Percentiles rank a stretch among this genome's conserved stretches.
Conservation (phyloP, 2,797 vertebrate genomes). For the Lagocephalus sceleratus region DNA sequence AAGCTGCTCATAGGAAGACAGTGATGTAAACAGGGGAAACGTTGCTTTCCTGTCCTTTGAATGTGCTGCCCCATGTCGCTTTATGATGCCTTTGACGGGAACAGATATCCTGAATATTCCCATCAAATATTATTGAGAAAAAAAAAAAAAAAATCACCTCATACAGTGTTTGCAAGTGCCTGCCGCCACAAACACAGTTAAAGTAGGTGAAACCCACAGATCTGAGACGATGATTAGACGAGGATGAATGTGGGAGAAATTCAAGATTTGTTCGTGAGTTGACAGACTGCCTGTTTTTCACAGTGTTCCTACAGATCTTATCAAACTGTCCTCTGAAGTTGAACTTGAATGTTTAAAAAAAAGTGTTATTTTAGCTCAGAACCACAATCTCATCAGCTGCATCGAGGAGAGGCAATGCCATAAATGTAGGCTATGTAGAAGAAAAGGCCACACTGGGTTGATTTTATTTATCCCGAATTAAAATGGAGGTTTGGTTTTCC, state of each 20-base stretch:
- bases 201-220: slow-evolving; percentile 1
- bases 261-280: background rate
- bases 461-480: too few relatives aligned
- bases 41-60: slow-evolving; percentile 72
- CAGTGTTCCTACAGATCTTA: background rate
- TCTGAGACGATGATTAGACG: too few relatives aligned
- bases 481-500: too few relatives aligned
- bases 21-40: slow-evolving; percentile 76
- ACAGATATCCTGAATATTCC: slow-evolving; percentile 55
- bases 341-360: background rate
- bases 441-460: too few relatives aligned
- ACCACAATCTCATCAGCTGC: background rate
- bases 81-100: slow-evolving; percentile 31
- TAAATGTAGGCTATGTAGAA: background rate
- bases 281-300: background rate
- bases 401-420: background rate
- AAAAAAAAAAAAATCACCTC: slow-evolving; percentile 2
- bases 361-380: background rate
- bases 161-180: slow-evolving; percentile 22
- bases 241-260: too few relatives aligned
- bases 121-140: slow-evolving; percentile 39
- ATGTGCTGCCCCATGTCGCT: slow-evolving; percentile 43
- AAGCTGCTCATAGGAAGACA: slow-evolving; percentile 50
- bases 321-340: background rate
- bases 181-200: slow-evolving; percentile 10